A percentile compares a stretch with the other conserved stretches of the same genome.
These are phyloP conservation scores for Halcyon badia DNA, from an alignment of 2,797 vertebrate genomes.

Conservation along the genomic window DNA sequence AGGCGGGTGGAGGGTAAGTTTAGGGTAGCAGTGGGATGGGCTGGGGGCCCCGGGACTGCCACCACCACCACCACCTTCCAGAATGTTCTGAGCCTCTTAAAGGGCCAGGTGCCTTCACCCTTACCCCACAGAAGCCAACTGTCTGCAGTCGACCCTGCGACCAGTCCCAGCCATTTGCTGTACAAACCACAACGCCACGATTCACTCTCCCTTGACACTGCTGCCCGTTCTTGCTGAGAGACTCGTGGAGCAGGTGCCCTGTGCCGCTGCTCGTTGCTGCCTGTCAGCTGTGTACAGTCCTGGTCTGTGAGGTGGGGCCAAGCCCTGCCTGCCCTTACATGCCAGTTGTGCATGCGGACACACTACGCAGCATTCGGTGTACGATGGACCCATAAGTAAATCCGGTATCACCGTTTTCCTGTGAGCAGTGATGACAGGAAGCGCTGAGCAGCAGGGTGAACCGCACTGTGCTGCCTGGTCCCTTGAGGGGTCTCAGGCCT, in stretches of 20 bases:
- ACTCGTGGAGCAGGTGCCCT: background rate
- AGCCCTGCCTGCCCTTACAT: fast-evolving
- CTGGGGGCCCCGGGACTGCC: fast-evolving
- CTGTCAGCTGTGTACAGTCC: fast-evolving
- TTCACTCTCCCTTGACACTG: background rate
- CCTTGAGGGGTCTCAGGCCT: fast-evolving
- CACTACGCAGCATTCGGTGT: fast-evolving
- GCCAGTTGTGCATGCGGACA: background rate
- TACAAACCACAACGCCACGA: background rate
- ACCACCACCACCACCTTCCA: fast-evolving
- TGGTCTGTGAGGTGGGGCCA: fast-evolving
- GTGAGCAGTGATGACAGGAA: too few species aligned
- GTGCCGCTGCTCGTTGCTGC: background rate
- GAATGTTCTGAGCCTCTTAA: background rate
- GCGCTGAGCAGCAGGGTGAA: too few species aligned
- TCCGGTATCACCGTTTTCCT: fast-evolving
- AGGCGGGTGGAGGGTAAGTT: background rate
- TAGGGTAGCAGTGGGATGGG: background rate
- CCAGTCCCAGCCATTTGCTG: background rate
- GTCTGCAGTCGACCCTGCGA: fast-evolving
- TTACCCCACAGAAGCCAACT: fast-evolving
- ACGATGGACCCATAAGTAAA: background rate
- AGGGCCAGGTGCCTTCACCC: background rate
- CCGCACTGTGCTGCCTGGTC: fast-evolving
- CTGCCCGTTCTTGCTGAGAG: too few species aligned